Conservation (phyloP, 2,888 invertebrate species). For the Oscheius sp. region DNA sequence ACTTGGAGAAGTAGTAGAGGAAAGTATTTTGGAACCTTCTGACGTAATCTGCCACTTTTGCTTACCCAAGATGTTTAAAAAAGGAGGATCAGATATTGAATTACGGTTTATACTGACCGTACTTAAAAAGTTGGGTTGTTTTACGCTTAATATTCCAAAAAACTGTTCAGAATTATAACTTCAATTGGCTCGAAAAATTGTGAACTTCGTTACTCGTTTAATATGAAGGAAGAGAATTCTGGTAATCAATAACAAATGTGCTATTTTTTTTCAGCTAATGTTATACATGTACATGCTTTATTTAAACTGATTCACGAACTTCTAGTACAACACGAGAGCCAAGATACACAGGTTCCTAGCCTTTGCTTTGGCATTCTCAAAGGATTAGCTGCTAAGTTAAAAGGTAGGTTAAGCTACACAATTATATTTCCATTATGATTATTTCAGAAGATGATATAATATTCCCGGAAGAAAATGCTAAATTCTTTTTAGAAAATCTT, state of each 20-base stretch:
- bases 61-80: not conserved
- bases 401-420: not conserved
- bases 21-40: not conserved
- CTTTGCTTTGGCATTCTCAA: conserved; percentile 16
- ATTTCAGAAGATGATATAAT: conserved; percentile 18
- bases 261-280: not conserved
- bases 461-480: not conserved
- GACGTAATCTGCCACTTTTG: not conserved
- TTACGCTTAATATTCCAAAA: not conserved
- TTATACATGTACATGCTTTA: not conserved
- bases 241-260: not conserved
- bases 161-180: not conserved
- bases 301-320: not conserved
- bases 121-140: not conserved
- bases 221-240: not conserved
- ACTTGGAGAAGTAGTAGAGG: conserved; percentile 8
- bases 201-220: not conserved
- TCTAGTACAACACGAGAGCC: not conserved
- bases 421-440: not conserved
- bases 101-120: not conserved
- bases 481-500: not conserved
- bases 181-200: not conserved
- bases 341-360: not conserved
- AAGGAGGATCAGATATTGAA: not conserved
- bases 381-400: conserved; percentile 10